These are phyloP conservation scores for Trimorus sp. DNA, from an alignment of 2,888 invertebrate genomes.

Conservation along the genomic window DNA sequence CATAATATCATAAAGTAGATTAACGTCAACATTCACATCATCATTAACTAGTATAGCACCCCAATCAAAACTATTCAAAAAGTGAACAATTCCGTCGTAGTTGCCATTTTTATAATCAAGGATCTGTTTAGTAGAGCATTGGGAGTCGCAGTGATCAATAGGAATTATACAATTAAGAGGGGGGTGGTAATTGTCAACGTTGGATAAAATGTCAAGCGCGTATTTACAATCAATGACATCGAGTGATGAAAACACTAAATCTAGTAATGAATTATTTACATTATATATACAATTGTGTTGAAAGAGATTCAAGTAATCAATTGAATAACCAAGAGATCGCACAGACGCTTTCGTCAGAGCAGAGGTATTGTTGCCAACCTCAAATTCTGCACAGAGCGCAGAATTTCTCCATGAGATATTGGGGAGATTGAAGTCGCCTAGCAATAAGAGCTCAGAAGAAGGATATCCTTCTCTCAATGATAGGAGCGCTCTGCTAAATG, in stretches of 20 bases:
- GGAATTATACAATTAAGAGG: not conserved
- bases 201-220: not conserved
- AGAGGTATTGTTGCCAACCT: too few species aligned
- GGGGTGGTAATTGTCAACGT: not conserved
- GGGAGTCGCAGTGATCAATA: not conserved
- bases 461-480: too few species aligned
- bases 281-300: too few species aligned
- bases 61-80: conserved; percentile 14
- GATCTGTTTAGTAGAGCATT: too few species aligned
- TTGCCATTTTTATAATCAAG: not conserved
- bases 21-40: not conserved
- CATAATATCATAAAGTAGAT: conserved; percentile 10
- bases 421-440: too few species aligned
- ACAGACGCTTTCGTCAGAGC: too few species aligned
- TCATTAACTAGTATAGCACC: not conserved
- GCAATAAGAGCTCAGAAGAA: too few species aligned
- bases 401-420: too few species aligned
- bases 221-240: not conserved
- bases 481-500: too few species aligned
- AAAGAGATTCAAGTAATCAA: not conserved
- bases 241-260: not conserved
- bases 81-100: not conserved
- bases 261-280: not conserved
- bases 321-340: too few species aligned
- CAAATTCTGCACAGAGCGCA: too few species aligned